Base-by-base conservation (phyloP, 2,797 vertebrate genomes). In the Arrhamphus sclerolepis region DNA sequence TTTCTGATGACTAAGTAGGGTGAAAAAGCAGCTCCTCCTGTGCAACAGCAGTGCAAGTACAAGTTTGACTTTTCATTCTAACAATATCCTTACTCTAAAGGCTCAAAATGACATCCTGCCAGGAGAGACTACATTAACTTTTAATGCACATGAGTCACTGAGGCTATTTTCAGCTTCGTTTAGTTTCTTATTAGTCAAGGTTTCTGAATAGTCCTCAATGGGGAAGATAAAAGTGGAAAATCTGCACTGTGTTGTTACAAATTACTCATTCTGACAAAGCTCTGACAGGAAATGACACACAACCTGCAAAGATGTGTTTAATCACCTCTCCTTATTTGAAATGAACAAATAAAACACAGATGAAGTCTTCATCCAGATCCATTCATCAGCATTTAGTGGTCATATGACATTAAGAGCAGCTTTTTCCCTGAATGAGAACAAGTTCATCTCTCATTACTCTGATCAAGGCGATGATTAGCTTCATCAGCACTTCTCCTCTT, bases 401-500 rank as follows among this genome's bases (percentile, higher is more conserved):
- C 14, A 58, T 41, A 58, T 13, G 14, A 24, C 22, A 57, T 44
- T 62, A 19, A 62, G 24, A 50, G 20, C 1, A 8, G 21, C 26
- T 51, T 10, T 49, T 18, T 20, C 16, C 38, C 31, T 16, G 28
- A 13, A 22, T 55, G 17, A 24, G 46, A 48, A 64, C 19, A 52
- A 42, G 29, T 9, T 38, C 9, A 1, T 72, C 60, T 69, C 66
- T 77, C 69, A 75, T 80, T 80, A 80, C 49, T 58, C 50, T 0
- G 57, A 75, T 26, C 20, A 9, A 70, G 77, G 71, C 22, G 57
- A 83, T 73, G 50, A 53, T 46, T 63, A 55, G 68, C 62, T 77
- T 54, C 29, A 78, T 88, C 85, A 83, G 83, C 83, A 70, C 18
- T 78, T 87, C 50, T 50, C 44, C 51, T 5, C 26, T 40, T 10